Evolutionary conservation across 64 coral and sea anemone genomes (phyloP), one percentile per base, ranked within the genome.

Genomic region (Porites australiensis): DNA sequence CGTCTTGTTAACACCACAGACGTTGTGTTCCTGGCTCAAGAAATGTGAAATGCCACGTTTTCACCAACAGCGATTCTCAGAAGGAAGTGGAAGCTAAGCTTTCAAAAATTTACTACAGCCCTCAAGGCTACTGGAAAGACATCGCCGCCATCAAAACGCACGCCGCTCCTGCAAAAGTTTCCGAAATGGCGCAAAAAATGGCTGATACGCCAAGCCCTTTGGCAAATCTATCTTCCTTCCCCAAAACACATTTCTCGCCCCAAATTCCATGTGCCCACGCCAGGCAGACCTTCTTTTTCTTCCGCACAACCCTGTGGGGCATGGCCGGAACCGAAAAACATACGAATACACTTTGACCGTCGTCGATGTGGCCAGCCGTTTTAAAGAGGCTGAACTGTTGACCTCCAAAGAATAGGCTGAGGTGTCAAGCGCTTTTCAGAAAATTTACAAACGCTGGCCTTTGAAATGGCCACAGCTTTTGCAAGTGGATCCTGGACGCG

Each of bases 141-240:
- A 54, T 71, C 7, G 45, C 85, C 15, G 5, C 20, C 2, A 73
- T n/a, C n/a, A n/a, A n/a, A n/a, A n/a, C n/a, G n/a, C n/a, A n/a
- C n/a, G n/a, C n/a, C n/a, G n/a, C n/a, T n/a, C n/a, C 87, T 1
- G 87, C 87, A 3, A 62, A n/a, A 8, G 73, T 77, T 7, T 77
- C 87, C 15, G 71, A 77, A 52, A 76, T 3, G 13, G 2, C 5
- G 57, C 87, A 63, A 64, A 19, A 22, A 62, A 13, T 89, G 87
- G 87, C 18, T 89, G 12, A 77, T 62, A 8, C 65, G 78, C 18
- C 87, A 89, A 77, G 74, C 87, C 8, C n/a, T 89, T n/a, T 89
- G 58, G 87, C 87, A 89, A 16, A 76, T 89, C 48, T 89, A 77
- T 59, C 53, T 89, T 19, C 74, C 87, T 0, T 72, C 43, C 0